Evolutionary conservation across 2,113 vertebrate species (phyloP), one percentile per base, ranked within the genome.

Genomic region (Chamaetylas fuelleborni): DNA sequence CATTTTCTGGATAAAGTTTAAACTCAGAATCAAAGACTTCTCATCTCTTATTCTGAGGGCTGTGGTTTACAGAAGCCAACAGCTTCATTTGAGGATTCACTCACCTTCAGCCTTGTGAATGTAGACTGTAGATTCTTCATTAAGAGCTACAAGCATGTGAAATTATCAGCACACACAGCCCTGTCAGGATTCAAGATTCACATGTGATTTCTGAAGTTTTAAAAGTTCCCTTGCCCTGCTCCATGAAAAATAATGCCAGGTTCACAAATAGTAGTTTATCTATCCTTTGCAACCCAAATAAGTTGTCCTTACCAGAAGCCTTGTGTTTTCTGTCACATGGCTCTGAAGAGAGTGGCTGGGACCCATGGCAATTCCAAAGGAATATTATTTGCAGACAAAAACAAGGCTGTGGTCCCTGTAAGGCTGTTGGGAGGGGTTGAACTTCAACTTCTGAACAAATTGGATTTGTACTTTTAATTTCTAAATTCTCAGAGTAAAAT

Each of bases 401-500:
- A 2, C 10, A 64, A 31, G 0, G 0, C 14, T 45, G 7, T 20
- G 8, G 12, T 81, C 20, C 14, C 10, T 34, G 20, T 43, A 64
- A 70, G 26, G 33, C 29, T 57, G 8, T 2, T 28, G 19, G 16
- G 22, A 88, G 7, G 12, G 22, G 14, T 4, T 43, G 26, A 90
- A 65, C 4, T 14, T 19, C 2, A 9, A 13, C 20, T 72, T 61
- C 22, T 7, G 28, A 92, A 51, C 8, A 74, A 84, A 88, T 1
- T 36, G 26, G 64, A 62, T 81, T 86, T 36, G 13, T 51, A 56
- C 7, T 25, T 95, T 31, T 56, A 19, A 19, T 12, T 88, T 93
- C 86, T 74, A 20, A 84, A 62, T 79, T 78, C n/a, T 77, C 51
- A 56, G 53, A 60, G 28, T 51, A 64, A 76, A 93, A 58, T 26